These are phyloP conservation scores for Neodiprion lecontei DNA, from an alignment of 1,140 invertebrate genomes.

Conservation along the genomic window DNA sequence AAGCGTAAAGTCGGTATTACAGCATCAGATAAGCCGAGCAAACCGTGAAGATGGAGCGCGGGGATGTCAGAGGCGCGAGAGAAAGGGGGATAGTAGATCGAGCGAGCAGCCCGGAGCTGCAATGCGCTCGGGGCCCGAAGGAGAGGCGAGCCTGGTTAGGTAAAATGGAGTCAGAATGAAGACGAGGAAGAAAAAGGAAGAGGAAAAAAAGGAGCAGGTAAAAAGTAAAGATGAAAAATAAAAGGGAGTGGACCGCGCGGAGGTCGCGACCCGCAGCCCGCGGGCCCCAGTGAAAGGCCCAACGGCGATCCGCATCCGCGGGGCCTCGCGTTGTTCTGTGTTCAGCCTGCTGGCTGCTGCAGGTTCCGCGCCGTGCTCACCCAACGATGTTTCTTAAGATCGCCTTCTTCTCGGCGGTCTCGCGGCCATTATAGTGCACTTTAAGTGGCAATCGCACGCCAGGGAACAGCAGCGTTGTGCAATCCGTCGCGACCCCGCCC, in stretches of 20 bases:
- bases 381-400: constrained; percentile 47
- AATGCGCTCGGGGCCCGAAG: background rate
- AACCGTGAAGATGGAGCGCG: background rate
- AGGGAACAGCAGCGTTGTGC: constrained; percentile 49
- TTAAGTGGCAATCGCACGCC: constrained; percentile 53
- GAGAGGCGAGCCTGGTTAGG: constrained; percentile 28
- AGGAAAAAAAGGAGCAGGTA: constrained; percentile 28
- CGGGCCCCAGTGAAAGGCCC: constrained; percentile 51
- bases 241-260: constrained; percentile 45
- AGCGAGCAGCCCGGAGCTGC: constrained; percentile 8
- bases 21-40: constrained; percentile 1
- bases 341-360: constrained; percentile 22
- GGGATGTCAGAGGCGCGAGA: background rate
- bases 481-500: constrained; percentile 27
- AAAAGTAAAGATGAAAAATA: constrained; percentile 19
- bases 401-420: constrained; percentile 47
- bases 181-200: constrained; percentile 26
- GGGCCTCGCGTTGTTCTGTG: constrained; percentile 21
- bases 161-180: constrained; percentile 21
- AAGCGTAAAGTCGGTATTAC: background rate
- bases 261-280: constrained; percentile 53
- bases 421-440: constrained; percentile 51
- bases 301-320: constrained; percentile 54
- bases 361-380: constrained; percentile 16
- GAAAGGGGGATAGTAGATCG: constrained; percentile 14